Conservation (phyloP, 2,888 invertebrate species). For the Lochmaea crataegi region DNA sequence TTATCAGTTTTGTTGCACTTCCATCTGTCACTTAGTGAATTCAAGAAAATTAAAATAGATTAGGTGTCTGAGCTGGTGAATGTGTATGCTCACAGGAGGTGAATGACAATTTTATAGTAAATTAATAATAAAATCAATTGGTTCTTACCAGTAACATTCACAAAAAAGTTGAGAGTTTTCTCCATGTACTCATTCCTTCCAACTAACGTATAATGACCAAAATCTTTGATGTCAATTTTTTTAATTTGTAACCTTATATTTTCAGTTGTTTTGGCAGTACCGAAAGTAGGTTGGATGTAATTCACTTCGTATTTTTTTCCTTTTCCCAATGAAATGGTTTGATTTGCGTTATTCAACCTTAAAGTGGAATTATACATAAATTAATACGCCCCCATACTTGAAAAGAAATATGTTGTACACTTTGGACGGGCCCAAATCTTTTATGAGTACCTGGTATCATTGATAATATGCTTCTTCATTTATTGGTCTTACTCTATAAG, state of each 20-base stretch:
- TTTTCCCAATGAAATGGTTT: slow-evolving; percentile 55
- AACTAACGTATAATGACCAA: slow-evolving; percentile 70
- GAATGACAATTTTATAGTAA: no score
- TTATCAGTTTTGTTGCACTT: no score
- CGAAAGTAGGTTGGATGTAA: neutral
- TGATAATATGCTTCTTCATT: no score
- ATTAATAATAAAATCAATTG: no score
- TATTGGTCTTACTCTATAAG: no score
- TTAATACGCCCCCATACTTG: no score
- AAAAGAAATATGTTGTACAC: neutral
- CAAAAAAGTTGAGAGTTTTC: slow-evolving; percentile 65
- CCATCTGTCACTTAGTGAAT: no score
- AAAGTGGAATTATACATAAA: slow-evolving; percentile 15
- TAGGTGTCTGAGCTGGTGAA: no score
- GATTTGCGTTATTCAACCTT: slow-evolving; percentile 62
- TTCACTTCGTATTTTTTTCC: slow-evolving; percentile 48
- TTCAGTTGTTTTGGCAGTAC: neutral
- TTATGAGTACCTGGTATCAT: no score
- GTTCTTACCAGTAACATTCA: slow-evolving; percentile 67
- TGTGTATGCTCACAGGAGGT: no score
- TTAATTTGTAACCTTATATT: slow-evolving; percentile 65
- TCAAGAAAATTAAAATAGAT: slow-evolving; percentile 19
- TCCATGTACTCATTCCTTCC: slow-evolving; percentile 66
- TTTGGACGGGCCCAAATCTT: neutral
- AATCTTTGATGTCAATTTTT: slow-evolving; percentile 67